Evolutionary conservation across 2,797 vertebrate species (phyloP), one percentile per base, ranked within the genome.

Genomic region (Falco naumanni): DNA sequence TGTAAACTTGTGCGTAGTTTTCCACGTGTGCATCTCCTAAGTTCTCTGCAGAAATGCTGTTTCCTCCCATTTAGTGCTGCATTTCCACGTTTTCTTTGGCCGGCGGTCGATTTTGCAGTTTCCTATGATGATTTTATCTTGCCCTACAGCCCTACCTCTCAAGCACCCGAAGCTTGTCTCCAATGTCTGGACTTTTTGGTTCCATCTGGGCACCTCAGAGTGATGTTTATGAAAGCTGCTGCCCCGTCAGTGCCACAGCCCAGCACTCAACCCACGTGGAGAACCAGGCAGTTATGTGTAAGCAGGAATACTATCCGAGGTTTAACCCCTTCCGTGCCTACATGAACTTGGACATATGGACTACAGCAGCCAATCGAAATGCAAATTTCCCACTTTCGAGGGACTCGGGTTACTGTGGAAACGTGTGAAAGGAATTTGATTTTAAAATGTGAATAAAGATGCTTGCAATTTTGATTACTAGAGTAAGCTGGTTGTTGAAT

Each of bases 291-390:
- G 98, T 98, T 45, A 83, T 98, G 95, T 99, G 99, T 96, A 98
- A 98, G 45, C 98, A 98, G 60, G 98, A 99, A 51, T 99, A 99
- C 95, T 99, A 98, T 94, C 98, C 99, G 1, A 99, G 98, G 96
- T 99, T 99, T 97, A 98, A 99, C 97, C 99, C 99, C 2, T 99
- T 99, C 51, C 99, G 99, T 96, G 98, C 99, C 48, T 99, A 99
- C 97, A 99, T 99, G 99, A 99, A 99, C 97, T 98, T 99, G 98
- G 99, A 99, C 98, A 99, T 99, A 97, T 99, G 99, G 99, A 99
- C 99, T 98, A 98, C 99, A 71, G 98, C 99, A 22, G 98, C 99
- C 75, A 99, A 99, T 94, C 98, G 99, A 96, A 99, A 98, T 91
- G 98, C 99, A 87, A 99, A 98, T 97, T 99, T 99, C 47, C 99